Conservation (phyloP, 2,113 vertebrate genomes). For the Gymnogyps californianus region DNA sequence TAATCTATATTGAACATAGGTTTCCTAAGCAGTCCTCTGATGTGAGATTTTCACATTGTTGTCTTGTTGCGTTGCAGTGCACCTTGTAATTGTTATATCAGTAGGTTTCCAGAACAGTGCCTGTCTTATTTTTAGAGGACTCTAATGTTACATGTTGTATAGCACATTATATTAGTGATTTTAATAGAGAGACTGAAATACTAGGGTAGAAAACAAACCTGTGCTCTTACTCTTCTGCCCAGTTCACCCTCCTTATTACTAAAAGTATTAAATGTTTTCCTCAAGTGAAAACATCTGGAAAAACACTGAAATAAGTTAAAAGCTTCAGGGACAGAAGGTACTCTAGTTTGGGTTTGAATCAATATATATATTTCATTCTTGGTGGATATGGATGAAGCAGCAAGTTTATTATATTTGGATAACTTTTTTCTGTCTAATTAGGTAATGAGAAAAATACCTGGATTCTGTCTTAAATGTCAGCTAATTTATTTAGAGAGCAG, state of each 20-base stretch:
- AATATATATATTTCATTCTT: neutral
- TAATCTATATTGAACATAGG: accelerated
- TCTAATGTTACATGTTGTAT: neutral
- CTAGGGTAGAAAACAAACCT: neutral
- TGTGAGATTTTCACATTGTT: neutral
- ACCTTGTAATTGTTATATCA: neutral
- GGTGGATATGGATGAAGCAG: neutral
- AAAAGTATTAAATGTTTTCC: neutral
- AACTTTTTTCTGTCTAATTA: neutral
- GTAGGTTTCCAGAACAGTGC: neutral
- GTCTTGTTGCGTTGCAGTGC: neutral
- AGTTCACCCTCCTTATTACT: neutral
- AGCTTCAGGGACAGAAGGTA: neutral
- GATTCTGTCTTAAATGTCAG: neutral
- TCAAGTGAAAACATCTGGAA: neutral
- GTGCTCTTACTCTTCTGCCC: neutral
- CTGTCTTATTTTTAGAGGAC: neutral
- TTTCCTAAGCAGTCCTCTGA: neutral
- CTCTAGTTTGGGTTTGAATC: neutral
- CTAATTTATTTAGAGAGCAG: neutral
- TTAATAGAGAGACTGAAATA: neutral
- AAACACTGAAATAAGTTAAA: neutral
- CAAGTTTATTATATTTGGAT: neutral
- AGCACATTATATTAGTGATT: neutral
- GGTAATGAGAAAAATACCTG: neutral